Conservation (phyloP, 1,140 invertebrate genomes). For the Leptestheria dahalacensis region DNA sequence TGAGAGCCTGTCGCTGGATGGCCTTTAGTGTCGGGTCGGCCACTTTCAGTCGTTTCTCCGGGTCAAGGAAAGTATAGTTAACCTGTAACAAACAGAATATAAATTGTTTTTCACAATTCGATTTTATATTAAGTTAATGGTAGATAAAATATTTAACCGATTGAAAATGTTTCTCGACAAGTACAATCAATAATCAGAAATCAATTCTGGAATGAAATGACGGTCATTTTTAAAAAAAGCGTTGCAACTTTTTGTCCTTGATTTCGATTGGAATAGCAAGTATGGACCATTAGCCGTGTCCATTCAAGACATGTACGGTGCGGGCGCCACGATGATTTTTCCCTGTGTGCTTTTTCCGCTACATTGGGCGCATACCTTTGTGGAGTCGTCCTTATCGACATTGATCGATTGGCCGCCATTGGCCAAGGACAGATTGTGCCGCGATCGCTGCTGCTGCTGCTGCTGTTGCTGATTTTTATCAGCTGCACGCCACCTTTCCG, state of each 20-base stretch:
- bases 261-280: no score
- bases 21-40: conserved; percentile 63
- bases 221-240: no score
- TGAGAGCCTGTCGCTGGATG: conserved; percentile 68
- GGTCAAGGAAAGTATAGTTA: conserved; percentile 50
- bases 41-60: conserved; percentile 54
- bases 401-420: not conserved
- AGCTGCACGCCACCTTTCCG: not conserved
- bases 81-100: not conserved
- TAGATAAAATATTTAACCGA: no score
- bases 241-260: no score
- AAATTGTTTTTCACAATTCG: not conserved
- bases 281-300: no score
- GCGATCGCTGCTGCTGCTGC: not conserved
- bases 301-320: no score
- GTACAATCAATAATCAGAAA: no score
- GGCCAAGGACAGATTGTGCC: not conserved
- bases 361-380: not conserved
- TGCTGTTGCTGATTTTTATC: not conserved
- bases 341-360: not conserved
- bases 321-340: not conserved
- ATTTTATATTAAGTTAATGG: no score
- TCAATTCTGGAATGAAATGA: no score
- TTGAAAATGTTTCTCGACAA: no score
- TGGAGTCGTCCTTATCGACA: not conserved